Percentiles rank a stretch among this genome's conserved stretches.
Conservation (phyloP, 2,888 invertebrate genomes). For the Diplazon laetatorius region DNA sequence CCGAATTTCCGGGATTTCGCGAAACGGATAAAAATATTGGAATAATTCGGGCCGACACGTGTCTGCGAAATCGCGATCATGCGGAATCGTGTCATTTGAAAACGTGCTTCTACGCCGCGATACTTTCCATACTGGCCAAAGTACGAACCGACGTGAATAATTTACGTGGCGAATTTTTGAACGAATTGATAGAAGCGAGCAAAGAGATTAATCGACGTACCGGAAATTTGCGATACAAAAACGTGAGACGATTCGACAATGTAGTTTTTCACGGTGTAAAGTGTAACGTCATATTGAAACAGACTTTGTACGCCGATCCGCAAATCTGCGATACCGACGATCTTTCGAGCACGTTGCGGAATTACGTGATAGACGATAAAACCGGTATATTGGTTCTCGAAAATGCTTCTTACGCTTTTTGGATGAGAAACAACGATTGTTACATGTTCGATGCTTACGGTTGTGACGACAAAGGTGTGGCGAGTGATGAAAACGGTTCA, state of each 20-base stretch:
- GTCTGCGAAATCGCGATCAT: constrained; percentile 67
- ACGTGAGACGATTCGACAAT: constrained; percentile 72
- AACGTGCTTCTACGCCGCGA: constrained; percentile 75
- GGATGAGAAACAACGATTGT: constrained; percentile 70
- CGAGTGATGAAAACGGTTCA: constrained; percentile 63
- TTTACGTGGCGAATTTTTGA: constrained; percentile 71
- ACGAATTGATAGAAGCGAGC: constrained; percentile 72
- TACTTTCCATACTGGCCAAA: constrained; percentile 76
- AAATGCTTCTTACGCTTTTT: constrained; percentile 76
- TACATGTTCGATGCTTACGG: constrained; percentile 79
- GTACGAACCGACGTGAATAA: constrained; percentile 68
- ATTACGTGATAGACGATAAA: constrained; percentile 70
- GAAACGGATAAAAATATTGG: constrained; percentile 68
- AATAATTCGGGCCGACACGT: constrained; percentile 71
- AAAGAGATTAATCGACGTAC: constrained; percentile 72
- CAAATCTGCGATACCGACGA: constrained; percentile 69
- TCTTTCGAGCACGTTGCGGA: constrained; percentile 62
- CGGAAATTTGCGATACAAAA: constrained; percentile 73
- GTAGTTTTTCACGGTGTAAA: constrained; percentile 71
- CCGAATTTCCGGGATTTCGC: constrained; percentile 69
- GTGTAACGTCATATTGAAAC: constrained; percentile 75
- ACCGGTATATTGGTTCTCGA: constrained; percentile 76
- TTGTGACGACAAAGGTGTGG: constrained; percentile 74
- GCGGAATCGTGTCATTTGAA: constrained; percentile 72
- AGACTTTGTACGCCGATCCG: constrained; percentile 74